Evolutionary conservation across 2,888 invertebrate genomes (phyloP).

Genomic region (Drosophila anceps): DNA sequence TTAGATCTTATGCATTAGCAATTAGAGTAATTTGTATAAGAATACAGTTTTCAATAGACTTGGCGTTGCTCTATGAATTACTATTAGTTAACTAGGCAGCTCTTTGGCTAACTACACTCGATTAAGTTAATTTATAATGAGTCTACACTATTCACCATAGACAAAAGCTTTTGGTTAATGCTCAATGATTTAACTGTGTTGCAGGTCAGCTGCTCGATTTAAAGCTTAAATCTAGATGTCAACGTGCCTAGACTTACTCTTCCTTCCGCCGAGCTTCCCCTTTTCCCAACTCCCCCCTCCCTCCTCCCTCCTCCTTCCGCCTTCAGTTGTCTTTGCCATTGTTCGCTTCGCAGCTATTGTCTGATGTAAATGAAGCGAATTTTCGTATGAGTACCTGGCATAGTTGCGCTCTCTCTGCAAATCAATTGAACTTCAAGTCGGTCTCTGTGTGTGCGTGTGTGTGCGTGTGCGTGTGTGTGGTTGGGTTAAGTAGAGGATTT

Average conservation of each 20-base stretch:
- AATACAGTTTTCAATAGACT: background rate
- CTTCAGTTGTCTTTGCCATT: conserved; percentile 43
- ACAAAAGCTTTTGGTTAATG: conserved; percentile 28
- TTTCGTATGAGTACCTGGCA: conserved; percentile 66
- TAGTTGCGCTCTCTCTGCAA: conserved; percentile 61
- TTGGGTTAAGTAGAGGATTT: conserved; percentile 46
- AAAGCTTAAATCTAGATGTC: conserved; percentile 21
- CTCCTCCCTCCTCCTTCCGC: background rate
- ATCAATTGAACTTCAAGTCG: conserved; percentile 64
- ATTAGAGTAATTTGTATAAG: conserved; percentile 2
- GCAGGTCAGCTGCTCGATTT: conserved; percentile 46
- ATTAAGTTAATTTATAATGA: conserved; percentile 17
- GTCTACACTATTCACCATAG: conserved; percentile 5
- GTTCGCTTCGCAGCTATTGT: conserved; percentile 67
- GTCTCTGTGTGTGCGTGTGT: conserved; percentile 20
- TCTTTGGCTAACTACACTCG: background rate
- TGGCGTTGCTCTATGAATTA: conserved; percentile 3
- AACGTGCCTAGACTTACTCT: conserved; percentile 22
- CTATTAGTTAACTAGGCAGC: background rate
- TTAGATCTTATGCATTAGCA: background rate
- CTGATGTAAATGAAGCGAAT: conserved; percentile 74
- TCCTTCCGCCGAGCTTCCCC: conserved; percentile 3
- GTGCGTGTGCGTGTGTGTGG: conserved; percentile 15
- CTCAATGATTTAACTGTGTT: conserved; percentile 46
- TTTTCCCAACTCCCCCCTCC: background rate